A percentile compares a stretch with the other conserved stretches of the same genome.
Conservation (phyloP, 2,888 invertebrate species). For the Ceraclea dissimilis region DNA sequence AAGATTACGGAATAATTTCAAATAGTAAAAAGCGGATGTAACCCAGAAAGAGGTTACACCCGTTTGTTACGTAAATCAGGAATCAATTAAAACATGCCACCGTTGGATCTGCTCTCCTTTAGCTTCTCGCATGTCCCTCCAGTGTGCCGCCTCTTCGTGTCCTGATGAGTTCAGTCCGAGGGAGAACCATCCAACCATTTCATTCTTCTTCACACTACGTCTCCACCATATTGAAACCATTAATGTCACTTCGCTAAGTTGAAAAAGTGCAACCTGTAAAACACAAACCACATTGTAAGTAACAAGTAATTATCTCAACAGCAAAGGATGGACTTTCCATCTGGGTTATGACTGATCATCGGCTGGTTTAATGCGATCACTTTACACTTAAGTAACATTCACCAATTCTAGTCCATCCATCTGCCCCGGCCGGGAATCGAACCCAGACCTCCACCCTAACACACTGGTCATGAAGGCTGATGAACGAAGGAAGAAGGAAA, state of each 20-base stretch:
- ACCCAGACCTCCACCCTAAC: too few species aligned
- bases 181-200: slow-evolving; percentile 96
- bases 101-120: slow-evolving; percentile 86
- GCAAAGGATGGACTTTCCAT: too few species aligned
- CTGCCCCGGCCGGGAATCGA: too few species aligned
- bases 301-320: too few species aligned
- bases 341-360: too few species aligned
- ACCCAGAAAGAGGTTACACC: slow-evolving; percentile 28
- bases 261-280: slow-evolving; percentile 82
- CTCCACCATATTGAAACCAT: slow-evolving; percentile 92
- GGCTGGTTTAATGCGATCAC: too few species aligned
- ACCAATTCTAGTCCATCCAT: too few species aligned
- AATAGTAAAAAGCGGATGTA: slow-evolving; percentile 20
- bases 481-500: too few species aligned
- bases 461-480: too few species aligned
- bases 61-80: slow-evolving; percentile 47
- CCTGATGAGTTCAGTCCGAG: slow-evolving; percentile 87
- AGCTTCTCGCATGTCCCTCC: slow-evolving; percentile 86
- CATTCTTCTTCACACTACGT: slow-evolving; percentile 86
- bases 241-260: slow-evolving; percentile 88
- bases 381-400: too few species aligned
- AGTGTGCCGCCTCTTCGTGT: slow-evolving; percentile 85
- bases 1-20: slow-evolving; percentile 22
- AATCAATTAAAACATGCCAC: slow-evolving; percentile 86
- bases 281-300: too few species aligned